Evolutionary conservation across 1,140 invertebrate genomes (phyloP).

Genomic region (Drosophila pruinosa): DNA sequence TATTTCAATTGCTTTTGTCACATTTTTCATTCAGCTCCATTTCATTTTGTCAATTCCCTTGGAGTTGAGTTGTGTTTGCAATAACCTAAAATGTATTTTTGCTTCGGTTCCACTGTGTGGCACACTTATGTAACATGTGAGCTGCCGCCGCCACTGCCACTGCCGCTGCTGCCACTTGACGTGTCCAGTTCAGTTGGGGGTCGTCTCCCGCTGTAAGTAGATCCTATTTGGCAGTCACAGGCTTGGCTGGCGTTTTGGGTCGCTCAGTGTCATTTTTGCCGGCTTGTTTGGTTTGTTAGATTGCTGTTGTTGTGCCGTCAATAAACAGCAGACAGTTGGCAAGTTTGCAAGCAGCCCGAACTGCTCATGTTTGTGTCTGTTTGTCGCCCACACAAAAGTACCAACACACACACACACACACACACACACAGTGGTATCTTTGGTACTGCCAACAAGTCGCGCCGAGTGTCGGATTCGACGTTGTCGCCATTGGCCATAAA

Average conservation of each 20-base stretch:
- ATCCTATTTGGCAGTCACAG: slow-evolving; percentile 67
- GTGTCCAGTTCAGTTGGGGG: slow-evolving; percentile 14
- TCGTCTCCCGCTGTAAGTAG: slow-evolving; percentile 40
- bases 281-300: slow-evolving; percentile 30
- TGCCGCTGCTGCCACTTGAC: slow-evolving; percentile 63
- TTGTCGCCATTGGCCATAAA: slow-evolving; percentile 69
- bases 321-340: slow-evolving; percentile 72
- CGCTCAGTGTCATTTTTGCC: slow-evolving; percentile 31
- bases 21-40: slow-evolving; percentile 21
- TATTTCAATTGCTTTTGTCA: slow-evolving; percentile 24
- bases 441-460: slow-evolving; percentile 37
- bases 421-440: slow-evolving; percentile 24
- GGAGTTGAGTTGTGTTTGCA: slow-evolving; percentile 5
- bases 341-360: slow-evolving; percentile 59
- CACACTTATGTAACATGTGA: slow-evolving; percentile 44
- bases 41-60: slow-evolving; percentile 13
- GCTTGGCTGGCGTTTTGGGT: slow-evolving; percentile 49
- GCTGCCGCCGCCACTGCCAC: slow-evolving; percentile 9
- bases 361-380: slow-evolving; percentile 40
- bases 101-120: slow-evolving; percentile 15
- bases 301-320: slow-evolving; percentile 50
- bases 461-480: slow-evolving; percentile 19
- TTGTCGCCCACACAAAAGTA: slow-evolving; percentile 24
- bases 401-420: slow-evolving; percentile 28
- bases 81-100: slow-evolving; percentile 24